Conservation (phyloP, 2,113 vertebrate species). For the Myxocyprinus asiaticus region DNA sequence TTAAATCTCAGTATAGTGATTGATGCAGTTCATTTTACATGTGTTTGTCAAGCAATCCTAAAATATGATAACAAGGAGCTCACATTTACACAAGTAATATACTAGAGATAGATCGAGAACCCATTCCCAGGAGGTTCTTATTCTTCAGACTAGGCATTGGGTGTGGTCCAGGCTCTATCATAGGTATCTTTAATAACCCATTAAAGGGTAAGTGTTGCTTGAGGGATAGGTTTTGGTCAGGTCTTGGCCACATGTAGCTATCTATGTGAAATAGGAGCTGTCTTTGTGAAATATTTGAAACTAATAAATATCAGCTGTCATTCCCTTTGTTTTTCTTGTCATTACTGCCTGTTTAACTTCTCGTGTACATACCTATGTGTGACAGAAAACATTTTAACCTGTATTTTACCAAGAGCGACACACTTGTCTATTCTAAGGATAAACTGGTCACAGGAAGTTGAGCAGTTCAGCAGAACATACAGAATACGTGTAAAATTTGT, state of each 20-base stretch:
- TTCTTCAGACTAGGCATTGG: not conserved
- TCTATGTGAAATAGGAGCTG: not conserved
- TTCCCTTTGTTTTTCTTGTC: not conserved
- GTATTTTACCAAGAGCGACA: not conserved
- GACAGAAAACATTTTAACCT: not conserved
- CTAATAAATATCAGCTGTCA: slow-evolving; percentile 24
- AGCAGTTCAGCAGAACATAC: not conserved
- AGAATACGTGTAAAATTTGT: not conserved
- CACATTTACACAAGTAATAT: not conserved
- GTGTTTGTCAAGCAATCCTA: not conserved
- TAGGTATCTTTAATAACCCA: slow-evolving; percentile 17
- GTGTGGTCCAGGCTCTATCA: not conserved
- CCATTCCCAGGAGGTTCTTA: not conserved
- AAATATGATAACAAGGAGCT: not conserved
- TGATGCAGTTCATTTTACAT: not conserved
- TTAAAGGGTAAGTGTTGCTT: slow-evolving; percentile 35
- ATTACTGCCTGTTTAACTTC: slow-evolving; percentile 7
- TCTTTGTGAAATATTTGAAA: slow-evolving; percentile 9
- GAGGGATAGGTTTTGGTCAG: slow-evolving; percentile 43
- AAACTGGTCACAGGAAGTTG: not conserved
- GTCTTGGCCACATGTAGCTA: not conserved
- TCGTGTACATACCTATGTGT: not conserved
- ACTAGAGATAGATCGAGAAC: too few relatives aligned
- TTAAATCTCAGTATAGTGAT: not conserved
- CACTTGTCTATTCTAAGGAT: not conserved